Base-by-base conservation (phyloP, 2,797 vertebrate genomes). In the Pipistrellus kuhlii region DNA sequence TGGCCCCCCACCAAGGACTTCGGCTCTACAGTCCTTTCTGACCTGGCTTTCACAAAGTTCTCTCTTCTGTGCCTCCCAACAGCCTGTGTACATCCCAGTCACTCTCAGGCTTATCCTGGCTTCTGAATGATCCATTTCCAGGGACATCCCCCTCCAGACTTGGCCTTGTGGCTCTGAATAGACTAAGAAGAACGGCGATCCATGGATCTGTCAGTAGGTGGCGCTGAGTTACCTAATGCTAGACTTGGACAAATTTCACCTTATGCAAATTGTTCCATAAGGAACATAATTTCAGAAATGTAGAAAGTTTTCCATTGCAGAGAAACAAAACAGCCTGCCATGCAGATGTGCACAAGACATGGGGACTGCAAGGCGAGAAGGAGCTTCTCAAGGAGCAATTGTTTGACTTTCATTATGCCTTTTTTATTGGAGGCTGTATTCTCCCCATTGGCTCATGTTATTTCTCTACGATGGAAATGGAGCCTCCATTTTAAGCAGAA, bases 131-230 rank as follows among this genome's bases (percentile, higher is more conserved):
- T 0, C 0, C 0, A 18, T 68, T 62, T 62, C 27, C 18, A 10
- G 14, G 18, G 14, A 88, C 46, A 17, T 20, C 25, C 21, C 5
- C 5, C 46, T 55, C 51, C 20, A n/a, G 17, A 30, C 17, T 38
- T 66, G 38, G 5, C 12, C 3, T 0, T 55, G 27, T 51, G 6
- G 6, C n/a, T 2, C n/a, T 2, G 51, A 91, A 62, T 3, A 18
- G 57, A 69, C 11, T 0, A 20, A 51, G 23, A 84, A 21, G 41
- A 25, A 30, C 0, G 3, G 23, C 85, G 84, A 57, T 77, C 7
- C 66, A 41, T 8, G 2, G 8, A 55, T 68, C 13, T 59, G 72
- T 75, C 94, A 72, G 35, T 51, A 96, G 96, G 80, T 93, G 95
- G 93, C 80, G 57, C 66, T 30, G 2, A 46, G 35, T 25, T n/a